Base-by-base conservation (phyloP, 2,888 invertebrate genomes). In the Pharmacophagus antenor region DNA sequence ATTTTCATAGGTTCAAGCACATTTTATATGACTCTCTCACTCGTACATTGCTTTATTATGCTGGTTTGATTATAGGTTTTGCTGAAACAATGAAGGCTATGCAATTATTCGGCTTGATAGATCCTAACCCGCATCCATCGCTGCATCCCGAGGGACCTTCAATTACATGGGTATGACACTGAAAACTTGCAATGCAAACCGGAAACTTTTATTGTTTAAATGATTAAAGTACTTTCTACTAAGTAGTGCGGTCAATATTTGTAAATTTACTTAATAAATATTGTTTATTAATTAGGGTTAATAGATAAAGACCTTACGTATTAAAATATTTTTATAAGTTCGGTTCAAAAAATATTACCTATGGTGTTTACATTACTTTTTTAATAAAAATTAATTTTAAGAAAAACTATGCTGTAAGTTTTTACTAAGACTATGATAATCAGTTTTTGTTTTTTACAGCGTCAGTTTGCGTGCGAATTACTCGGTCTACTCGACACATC, bases 141-240 rank as follows among this genome's bases (percentile, higher is more conserved):
- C 91, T 99, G n/a, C 99, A 99, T 80, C 96, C 96, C 0, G 95
- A 95, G 76, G 99, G 99, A 47, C 99, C 99, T 0, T 97, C 97
- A 64, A 94, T 99, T 27, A 98, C 98, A 10, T 99, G 99, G 99
- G 96, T 96, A 85, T 60, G 71, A n/a, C 5, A 18, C 17, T 3
- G 18, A 0, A 37, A 37, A 31, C 10, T 12, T 10, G 8, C 3
- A 4, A 37, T 37, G n/a, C n/a, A n/a, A 37, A 37, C 31, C 15
- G 2, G 31, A n/a, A n/a, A n/a, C n/a, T n/a, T n/a, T n/a, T n/a
- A n/a, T n/a, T n/a, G n/a, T n/a, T n/a, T n/a, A n/a, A n/a, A n/a
- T n/a, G n/a, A n/a, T n/a, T n/a, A n/a, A n/a, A n/a, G n/a, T n/a
- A n/a, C n/a, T n/a, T n/a, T n/a, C n/a, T n/a, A n/a, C n/a, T n/a